These are phyloP conservation scores for Paedocypris sp. DNA, from an alignment of 2,113 vertebrate genomes.

Conservation along the genomic window DNA sequence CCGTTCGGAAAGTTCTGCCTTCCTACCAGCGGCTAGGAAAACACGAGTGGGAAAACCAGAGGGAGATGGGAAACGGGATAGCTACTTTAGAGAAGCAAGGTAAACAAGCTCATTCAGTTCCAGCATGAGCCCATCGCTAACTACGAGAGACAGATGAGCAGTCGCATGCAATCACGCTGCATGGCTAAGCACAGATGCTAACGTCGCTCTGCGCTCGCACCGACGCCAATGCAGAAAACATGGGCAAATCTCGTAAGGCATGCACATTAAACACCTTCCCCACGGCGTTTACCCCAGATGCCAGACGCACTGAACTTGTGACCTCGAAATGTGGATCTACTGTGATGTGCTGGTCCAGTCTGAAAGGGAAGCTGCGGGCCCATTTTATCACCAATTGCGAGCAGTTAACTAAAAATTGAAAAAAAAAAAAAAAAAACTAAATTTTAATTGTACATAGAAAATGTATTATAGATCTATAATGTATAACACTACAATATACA, in stretches of 20 bases:
- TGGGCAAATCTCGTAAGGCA: background rate
- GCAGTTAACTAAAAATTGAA: too few species aligned
- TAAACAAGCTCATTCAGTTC: constrained; percentile 4
- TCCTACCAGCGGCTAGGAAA: constrained; percentile 16
- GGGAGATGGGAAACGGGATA: background rate
- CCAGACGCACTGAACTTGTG: background rate
- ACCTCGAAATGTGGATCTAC: background rate
- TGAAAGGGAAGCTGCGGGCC: too few species aligned
- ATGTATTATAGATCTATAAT: too few species aligned
- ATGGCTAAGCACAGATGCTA: constrained; percentile 38
- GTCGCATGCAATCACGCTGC: constrained; percentile 30
- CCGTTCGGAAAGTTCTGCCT: constrained; percentile 56
- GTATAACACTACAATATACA: too few species aligned
- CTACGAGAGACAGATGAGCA: constrained; percentile 35
- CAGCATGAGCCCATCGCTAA: constrained; percentile 25
- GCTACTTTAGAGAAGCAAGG: background rate
- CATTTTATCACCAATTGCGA: too few species aligned
- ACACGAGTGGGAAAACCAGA: background rate
- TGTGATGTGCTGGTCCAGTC: background rate
- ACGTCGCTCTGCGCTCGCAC: background rate
- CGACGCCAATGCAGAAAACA: background rate
- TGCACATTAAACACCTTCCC: background rate
- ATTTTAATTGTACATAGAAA: too few species aligned
- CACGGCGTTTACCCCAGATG: constrained; percentile 3
- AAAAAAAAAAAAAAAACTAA: too few species aligned